These are phyloP conservation scores for Zaprionus ornatus DNA, from an alignment of 1,140 invertebrate genomes.

Conservation along the genomic window DNA sequence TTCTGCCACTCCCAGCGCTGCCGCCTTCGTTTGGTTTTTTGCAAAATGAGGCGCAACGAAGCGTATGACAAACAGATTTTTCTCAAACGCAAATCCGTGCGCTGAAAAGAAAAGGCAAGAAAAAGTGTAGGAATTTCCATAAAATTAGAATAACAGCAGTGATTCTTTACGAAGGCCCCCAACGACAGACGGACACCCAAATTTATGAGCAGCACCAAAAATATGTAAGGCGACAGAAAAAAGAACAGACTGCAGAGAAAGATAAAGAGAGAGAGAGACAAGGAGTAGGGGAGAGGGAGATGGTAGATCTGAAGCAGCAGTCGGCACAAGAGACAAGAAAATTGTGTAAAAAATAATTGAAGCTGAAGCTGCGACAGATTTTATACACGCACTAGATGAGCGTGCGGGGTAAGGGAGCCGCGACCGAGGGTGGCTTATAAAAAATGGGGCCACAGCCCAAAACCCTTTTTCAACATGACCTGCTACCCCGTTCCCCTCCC, in stretches of 20 bases:
- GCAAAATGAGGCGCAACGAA: constrained; percentile 81
- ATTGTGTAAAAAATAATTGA: constrained; percentile 81
- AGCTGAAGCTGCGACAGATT: constrained; percentile 71
- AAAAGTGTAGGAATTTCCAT: constrained; percentile 82
- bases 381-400: constrained; percentile 54
- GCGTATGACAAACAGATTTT: constrained; percentile 82
- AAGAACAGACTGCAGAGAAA: constrained; percentile 14
- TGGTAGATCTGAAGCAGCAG: constrained; percentile 9
- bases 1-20: constrained; percentile 17
- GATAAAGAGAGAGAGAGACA: constrained; percentile 4
- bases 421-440: constrained; percentile 33
- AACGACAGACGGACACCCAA: constrained; percentile 56
- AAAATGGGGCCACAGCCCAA: constrained; percentile 55
- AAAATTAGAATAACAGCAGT: constrained; percentile 82
- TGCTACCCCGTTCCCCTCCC: background rate
- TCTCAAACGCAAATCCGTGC: constrained; percentile 81
- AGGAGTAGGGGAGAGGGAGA: constrained; percentile 1
- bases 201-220: constrained; percentile 78
- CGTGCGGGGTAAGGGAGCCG: background rate
- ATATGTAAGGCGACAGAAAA: constrained; percentile 53
- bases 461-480: constrained; percentile 61
- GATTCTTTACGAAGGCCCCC: constrained; percentile 67
- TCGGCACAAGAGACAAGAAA: constrained; percentile 60
- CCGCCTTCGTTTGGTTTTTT: constrained; percentile 35
- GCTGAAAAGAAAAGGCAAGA: constrained; percentile 73